Conservation (phyloP, 1,140 invertebrate genomes). For the Panagrolaimus sp. region DNA sequence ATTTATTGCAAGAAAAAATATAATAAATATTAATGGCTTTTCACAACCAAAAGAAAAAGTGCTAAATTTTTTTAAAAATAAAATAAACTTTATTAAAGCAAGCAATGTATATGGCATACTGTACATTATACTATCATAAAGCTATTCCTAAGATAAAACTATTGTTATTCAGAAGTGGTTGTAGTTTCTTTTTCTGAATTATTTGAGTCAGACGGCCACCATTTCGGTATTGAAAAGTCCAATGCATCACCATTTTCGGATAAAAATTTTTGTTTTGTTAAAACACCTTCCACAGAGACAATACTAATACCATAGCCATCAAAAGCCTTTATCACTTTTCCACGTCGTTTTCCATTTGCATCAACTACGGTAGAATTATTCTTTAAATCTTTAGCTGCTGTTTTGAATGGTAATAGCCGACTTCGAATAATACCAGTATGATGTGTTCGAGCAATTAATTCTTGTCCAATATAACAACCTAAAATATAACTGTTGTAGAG, state of each 20-base stretch:
- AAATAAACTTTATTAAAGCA: no score
- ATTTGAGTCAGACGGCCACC: neutral
- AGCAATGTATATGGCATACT: no score
- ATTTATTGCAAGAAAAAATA: no score
- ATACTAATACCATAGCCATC: neutral
- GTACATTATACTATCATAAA: no score
- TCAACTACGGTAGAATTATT: neutral
- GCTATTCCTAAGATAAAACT: no score
- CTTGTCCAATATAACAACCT: constrained; percentile 75
- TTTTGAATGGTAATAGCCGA: constrained; percentile 77
- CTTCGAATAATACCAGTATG: constrained; percentile 92
- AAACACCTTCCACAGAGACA: neutral
- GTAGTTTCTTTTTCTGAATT: no score
- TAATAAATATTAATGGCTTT: no score
- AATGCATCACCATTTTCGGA: neutral
- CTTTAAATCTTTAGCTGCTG: neutral
- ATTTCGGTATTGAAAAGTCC: neutral
- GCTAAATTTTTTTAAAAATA: no score
- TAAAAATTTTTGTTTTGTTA: neutral
- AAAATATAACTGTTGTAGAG: constrained; percentile 35
- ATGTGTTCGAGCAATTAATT: constrained; percentile 84
- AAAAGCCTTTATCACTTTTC: neutral
- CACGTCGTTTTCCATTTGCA: neutral
- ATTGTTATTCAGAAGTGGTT: no score
- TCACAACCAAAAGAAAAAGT: no score